Evolutionary conservation across 2,113 vertebrate species (phyloP).

Genomic region (Aldabrachelys gigantea): DNA sequence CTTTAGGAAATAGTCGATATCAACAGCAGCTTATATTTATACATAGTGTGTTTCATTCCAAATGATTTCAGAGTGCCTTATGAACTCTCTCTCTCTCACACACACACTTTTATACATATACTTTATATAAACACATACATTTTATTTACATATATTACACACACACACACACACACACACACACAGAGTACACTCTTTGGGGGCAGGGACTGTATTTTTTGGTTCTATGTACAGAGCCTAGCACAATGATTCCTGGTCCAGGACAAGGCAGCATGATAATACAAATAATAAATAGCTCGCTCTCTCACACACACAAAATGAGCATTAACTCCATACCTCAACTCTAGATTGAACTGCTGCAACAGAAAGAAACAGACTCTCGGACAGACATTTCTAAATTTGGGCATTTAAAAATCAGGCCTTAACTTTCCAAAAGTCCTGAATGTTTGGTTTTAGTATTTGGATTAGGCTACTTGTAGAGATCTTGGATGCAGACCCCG

Average conservation of each 20-base stretch:
- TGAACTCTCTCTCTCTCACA: neutral
- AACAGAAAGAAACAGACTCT: neutral
- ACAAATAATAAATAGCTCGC: no score
- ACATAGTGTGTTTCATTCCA: neutral
- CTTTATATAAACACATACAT: neutral
- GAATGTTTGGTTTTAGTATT: neutral
- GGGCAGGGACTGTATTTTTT: neutral
- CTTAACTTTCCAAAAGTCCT: neutral
- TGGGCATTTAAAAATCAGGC: neutral
- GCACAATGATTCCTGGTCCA: neutral
- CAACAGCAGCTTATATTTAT: neutral
- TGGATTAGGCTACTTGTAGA: neutral
- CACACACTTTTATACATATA: neutral
- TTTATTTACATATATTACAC: no score
- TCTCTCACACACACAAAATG: neutral
- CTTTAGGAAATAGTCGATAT: neutral
- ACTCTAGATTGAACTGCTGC: neutral
- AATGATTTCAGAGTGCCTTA: no score
- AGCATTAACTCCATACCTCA: neutral
- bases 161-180: no score
- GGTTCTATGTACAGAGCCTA: neutral
- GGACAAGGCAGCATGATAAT: neutral
- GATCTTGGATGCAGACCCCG: accelerated
- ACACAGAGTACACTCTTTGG: no score
- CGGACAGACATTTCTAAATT: neutral